These are phyloP conservation scores for Equus przewalskii DNA, from an alignment of 2,113 vertebrate genomes.

Conservation along the genomic window DNA sequence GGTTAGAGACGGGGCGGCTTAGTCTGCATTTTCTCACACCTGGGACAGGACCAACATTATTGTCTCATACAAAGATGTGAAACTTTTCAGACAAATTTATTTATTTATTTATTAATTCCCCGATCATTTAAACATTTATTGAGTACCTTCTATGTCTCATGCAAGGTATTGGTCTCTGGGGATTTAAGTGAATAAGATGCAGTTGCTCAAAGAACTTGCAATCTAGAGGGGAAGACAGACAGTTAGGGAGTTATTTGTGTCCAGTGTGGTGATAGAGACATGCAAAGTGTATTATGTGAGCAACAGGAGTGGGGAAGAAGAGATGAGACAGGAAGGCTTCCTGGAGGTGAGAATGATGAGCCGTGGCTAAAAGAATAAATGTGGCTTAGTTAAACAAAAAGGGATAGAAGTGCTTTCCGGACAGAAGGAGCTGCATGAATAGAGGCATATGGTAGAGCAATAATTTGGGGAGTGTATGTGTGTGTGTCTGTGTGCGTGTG, in stretches of 20 bases:
- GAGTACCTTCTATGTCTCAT: background rate
- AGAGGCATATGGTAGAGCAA: background rate
- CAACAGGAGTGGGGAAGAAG: background rate
- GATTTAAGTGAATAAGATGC: background rate
- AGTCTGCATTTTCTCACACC: background rate
- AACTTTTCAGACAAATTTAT: background rate
- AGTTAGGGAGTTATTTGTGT: background rate
- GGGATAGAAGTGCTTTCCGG: background rate
- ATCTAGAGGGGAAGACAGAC: background rate
- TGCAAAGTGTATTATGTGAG: background rate
- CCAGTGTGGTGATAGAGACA: background rate
- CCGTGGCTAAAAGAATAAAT: background rate
- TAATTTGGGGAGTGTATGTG: background rate
- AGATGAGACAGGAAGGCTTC: background rate
- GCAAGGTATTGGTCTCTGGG: background rate
- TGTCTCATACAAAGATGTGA: background rate
- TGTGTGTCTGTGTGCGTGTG: background rate
- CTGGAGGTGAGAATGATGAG: background rate
- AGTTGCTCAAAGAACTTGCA: background rate
- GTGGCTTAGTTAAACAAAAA: background rate
- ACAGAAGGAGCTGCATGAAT: background rate
- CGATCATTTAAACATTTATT: slow-evolving; percentile 21
- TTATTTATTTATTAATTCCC: slow-evolving; percentile 12
- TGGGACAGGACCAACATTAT: slow-evolving; percentile 18
- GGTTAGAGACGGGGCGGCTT: background rate